These are phyloP conservation scores for Parochlus steinenii DNA, from an alignment of 2,888 invertebrate species.

Conservation along the genomic window DNA sequence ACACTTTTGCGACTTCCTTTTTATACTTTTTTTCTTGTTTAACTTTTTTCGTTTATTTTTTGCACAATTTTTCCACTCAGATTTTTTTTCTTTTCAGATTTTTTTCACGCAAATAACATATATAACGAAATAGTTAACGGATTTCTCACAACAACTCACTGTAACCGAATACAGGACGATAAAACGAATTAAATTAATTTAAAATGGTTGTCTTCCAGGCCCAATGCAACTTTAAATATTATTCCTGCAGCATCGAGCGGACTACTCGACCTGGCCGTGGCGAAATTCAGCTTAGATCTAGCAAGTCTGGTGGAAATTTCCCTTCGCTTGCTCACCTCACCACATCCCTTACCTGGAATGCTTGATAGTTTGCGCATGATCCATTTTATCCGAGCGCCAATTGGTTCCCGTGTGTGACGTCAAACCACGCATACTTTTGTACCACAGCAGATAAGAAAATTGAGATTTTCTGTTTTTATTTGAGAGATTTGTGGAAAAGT, in stretches of 20 bases:
- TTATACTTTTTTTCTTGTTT: background rate
- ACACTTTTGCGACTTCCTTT: background rate
- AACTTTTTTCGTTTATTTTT: slow-evolving; percentile 2
- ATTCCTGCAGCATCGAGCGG: slow-evolving; percentile 19
- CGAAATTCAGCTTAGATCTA: slow-evolving; percentile 33
- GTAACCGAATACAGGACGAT: no score
- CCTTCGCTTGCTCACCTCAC: slow-evolving; percentile 1
- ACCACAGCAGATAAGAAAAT: no score
- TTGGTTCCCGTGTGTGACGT: no score
- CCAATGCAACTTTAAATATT: slow-evolving; percentile 6
- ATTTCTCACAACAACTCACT: no score
- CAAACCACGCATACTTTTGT: no score
- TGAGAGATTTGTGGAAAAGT: no score
- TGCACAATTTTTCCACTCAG: background rate
- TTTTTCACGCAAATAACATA: no score
- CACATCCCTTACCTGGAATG: no score
- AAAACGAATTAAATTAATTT: background rate
- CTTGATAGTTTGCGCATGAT: no score
- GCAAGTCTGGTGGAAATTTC: slow-evolving; percentile 10
- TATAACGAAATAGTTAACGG: no score
- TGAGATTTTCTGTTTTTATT: no score
- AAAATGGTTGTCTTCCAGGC: background rate
- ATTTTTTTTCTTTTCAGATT: background rate
- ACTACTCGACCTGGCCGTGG: slow-evolving; percentile 31
- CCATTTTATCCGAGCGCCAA: no score